Conservation (phyloP, 2,888 invertebrate genomes). For the Rhingia rostrata region DNA sequence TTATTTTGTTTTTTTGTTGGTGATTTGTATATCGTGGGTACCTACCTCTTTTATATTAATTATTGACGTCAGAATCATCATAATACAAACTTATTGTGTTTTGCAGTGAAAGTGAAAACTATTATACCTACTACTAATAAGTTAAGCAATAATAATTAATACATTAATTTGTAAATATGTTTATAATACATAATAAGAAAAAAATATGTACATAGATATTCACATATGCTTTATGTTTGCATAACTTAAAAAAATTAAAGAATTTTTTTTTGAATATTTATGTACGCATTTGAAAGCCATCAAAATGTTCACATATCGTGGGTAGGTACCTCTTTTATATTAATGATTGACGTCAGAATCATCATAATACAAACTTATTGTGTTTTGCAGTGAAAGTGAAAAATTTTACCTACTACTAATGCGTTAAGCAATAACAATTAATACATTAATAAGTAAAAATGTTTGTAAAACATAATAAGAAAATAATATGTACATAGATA, state of each 20-base stretch:
- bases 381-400: not conserved
- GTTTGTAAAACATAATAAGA: not conserved
- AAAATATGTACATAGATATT: not conserved
- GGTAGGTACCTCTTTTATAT: not conserved
- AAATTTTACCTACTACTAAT: not conserved
- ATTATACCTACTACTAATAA: not conserved
- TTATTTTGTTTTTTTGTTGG: not conserved
- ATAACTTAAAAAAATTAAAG: no score
- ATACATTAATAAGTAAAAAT: not conserved
- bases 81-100: not conserved
- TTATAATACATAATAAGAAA: not conserved
- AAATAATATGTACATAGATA: not conserved
- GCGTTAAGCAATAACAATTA: not conserved
- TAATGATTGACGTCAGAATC: conserved; percentile 4
- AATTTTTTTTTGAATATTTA: no score
- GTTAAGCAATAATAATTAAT: not conserved
- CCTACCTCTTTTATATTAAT: not conserved
- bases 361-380: not conserved
- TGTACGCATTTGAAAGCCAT: no score
- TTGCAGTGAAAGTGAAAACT: not conserved
- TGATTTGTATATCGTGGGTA: not conserved
- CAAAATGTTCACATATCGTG: no score
- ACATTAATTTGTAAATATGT: not conserved
- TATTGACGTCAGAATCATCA: conserved; percentile 2
- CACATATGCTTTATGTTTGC: no score